A percentile compares a stretch with the other conserved stretches of the same genome.
Conservation (phyloP, 2,888 invertebrate genomes). For the Pimpla rufipes region DNA sequence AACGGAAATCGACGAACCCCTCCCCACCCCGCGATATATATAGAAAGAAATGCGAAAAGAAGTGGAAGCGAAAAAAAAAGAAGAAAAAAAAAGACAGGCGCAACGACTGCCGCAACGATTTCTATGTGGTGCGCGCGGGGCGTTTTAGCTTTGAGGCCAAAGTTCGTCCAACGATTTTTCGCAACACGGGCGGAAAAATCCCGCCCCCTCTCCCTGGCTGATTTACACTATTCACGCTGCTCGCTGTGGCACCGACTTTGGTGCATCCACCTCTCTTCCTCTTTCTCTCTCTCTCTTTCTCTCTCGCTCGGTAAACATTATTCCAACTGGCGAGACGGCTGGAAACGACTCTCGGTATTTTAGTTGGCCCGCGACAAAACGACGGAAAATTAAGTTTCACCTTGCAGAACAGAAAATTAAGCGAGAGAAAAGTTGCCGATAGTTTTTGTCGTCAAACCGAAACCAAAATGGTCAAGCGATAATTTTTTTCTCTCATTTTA, state of each 20-base stretch:
- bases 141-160: constrained; percentile 49
- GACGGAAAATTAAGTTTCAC: constrained; percentile 3
- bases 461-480: too few relatives aligned
- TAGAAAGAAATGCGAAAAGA: constrained; percentile 11
- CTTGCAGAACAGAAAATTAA: too few relatives aligned
- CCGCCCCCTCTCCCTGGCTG: neutral
- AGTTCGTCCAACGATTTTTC: constrained; percentile 70
- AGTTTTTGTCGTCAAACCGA: too few relatives aligned
- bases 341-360: neutral
- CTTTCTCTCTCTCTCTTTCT: neutral
- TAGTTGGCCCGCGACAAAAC: neutral
- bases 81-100: constrained; percentile 11
- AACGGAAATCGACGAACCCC: constrained; percentile 1
- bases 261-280: neutral
- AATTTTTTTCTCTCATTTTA: too few relatives aligned
- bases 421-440: too few relatives aligned
- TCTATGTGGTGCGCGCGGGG: constrained; percentile 48
- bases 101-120: constrained; percentile 15
- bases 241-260: neutral
- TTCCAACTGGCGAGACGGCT: neutral
- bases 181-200: constrained; percentile 56
- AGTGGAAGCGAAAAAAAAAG: constrained; percentile 17
- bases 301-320: neutral
- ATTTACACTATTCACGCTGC: neutral
- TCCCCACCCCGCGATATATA: neutral